phyloP scores from a whole-genome alignment of 2,888 invertebrate genomes.

The Cinara cedri region DNA sequence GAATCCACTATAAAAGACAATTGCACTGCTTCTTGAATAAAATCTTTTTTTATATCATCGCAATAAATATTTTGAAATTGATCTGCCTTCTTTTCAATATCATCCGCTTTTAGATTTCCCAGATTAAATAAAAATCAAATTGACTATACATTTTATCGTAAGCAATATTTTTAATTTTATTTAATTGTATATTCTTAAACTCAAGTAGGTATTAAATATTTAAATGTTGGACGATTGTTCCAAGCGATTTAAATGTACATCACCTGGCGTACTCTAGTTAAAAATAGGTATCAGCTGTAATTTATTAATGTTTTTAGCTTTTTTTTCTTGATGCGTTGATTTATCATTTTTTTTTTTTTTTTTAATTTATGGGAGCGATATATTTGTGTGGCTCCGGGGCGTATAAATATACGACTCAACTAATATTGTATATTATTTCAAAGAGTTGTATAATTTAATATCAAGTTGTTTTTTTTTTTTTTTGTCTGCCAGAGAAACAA shows the following conservation, averaged over 20 bases:
- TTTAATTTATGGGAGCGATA: constrained; percentile 1
- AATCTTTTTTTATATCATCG: no score
- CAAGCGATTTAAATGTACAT: background rate
- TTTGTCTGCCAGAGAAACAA: background rate
- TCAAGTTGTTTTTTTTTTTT: background rate
- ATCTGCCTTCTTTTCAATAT: no score
- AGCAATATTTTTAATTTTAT: no score
- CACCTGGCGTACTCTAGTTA: background rate
- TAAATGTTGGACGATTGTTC: background rate
- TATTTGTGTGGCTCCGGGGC: background rate
- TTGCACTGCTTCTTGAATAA: no score
- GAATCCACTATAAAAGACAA: no score
- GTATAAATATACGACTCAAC: background rate
- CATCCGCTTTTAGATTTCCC: no score
- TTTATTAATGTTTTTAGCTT: constrained; percentile 10
- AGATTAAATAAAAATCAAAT: no score
- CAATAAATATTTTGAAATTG: no score
- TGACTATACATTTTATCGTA: no score
- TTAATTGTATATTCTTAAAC: background rate
- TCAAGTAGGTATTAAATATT: background rate
- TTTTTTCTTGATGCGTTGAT: constrained; percentile 1
- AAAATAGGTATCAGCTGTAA: constrained; percentile 3
- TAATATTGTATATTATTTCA: background rate
- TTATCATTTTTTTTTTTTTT: background rate
- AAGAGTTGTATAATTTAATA: background rate